Evolutionary conservation across 2,113 vertebrate species (phyloP).

Genomic region (Ochotona curzoniae): DNA sequence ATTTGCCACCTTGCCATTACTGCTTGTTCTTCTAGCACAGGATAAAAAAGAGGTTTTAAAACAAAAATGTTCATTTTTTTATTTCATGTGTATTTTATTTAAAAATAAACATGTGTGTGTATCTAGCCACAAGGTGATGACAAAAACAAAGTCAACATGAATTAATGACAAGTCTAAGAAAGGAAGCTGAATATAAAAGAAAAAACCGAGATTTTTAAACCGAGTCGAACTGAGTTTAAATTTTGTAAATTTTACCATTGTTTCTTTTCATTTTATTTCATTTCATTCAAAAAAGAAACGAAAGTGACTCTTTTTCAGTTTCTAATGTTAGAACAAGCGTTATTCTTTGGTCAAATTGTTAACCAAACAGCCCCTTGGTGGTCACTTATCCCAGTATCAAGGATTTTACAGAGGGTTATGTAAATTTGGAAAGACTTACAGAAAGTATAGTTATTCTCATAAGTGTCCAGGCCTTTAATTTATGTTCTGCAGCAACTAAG

Average conservation of each 20-base stretch:
- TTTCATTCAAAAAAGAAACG: background rate
- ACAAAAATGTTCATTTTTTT: background rate
- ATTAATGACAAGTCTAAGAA: background rate
- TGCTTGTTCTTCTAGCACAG: background rate
- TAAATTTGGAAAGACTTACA: slow-evolving; percentile 7
- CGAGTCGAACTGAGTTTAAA: background rate
- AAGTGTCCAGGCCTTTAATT: slow-evolving; percentile 27
- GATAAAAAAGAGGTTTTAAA: slow-evolving; percentile 27
- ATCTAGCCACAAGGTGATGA: background rate
- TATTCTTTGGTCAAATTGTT: background rate
- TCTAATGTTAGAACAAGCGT: background rate
- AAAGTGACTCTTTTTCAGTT: background rate
- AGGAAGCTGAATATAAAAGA: background rate
- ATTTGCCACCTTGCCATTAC: background rate
- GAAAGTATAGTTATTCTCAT: background rate
- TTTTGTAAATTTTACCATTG: background rate
- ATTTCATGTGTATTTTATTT: no score
- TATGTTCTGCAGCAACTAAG: slow-evolving; percentile 14
- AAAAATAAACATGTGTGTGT: background rate
- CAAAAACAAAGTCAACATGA: background rate
- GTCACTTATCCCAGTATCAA: slow-evolving; percentile 37
- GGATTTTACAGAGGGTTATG: background rate
- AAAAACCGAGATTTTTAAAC: background rate
- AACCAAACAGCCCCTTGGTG: slow-evolving; percentile 48
- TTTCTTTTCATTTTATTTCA: slow-evolving; percentile 9